phyloP scores from a whole-genome alignment of 1,140 invertebrate species.

The Heliothis subflexa region DNA sequence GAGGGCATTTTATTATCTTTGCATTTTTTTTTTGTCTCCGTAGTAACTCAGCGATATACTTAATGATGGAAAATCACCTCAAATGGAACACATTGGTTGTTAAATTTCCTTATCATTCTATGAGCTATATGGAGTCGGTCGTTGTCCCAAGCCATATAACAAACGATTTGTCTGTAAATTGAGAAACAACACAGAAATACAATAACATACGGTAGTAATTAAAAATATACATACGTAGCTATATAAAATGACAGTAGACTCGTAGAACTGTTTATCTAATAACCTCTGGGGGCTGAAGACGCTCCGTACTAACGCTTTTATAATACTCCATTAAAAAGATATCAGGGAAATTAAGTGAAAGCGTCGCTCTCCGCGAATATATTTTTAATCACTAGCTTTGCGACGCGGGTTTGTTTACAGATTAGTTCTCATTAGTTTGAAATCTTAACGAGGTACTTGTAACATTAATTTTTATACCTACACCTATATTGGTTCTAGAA shows the following conservation, averaged over 20 bases:
- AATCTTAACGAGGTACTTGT: background rate
- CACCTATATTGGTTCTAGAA: background rate
- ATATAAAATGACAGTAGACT: conserved; percentile 7
- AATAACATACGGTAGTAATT: too few species aligned
- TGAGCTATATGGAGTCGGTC: too few species aligned
- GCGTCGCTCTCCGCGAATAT: conserved; percentile 5
- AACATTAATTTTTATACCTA: background rate
- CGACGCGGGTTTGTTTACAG: background rate
- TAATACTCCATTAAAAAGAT: conserved; percentile 39
- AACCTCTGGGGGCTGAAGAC: background rate
- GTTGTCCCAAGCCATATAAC: too few species aligned
- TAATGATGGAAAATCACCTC: too few species aligned
- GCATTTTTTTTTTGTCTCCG: too few species aligned
- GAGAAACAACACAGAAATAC: too few species aligned
- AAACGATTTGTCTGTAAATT: too few species aligned
- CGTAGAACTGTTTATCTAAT: background rate
- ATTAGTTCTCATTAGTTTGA: background rate
- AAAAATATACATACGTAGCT: too few species aligned
- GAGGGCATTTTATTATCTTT: background rate
- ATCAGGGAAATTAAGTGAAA: conserved; percentile 34
- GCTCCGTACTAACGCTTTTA: conserved; percentile 1
- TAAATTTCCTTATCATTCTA: too few species aligned
- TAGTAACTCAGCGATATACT: too few species aligned
- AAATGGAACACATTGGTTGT: too few species aligned
- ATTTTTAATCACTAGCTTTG: background rate